These are phyloP conservation scores for Steinernema khuongi DNA, from an alignment of 1,140 invertebrate genomes.

Conservation along the genomic window DNA sequence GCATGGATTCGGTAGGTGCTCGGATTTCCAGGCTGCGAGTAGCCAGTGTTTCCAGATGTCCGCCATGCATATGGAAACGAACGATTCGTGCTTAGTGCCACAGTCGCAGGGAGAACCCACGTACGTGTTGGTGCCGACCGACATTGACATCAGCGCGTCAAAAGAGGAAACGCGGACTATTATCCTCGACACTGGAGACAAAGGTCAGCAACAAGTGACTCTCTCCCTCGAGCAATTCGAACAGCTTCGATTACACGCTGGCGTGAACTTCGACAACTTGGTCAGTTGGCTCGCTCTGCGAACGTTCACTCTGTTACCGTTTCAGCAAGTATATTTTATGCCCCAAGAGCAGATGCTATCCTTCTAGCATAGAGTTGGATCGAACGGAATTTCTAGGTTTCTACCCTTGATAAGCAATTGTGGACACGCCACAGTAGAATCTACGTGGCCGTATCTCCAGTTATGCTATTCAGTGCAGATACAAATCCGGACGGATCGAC, in stretches of 20 bases:
- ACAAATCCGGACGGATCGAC: too few species aligned
- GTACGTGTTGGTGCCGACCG: background rate
- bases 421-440: too few species aligned
- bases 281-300: background rate
- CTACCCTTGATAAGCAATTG: too few species aligned
- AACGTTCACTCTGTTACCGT: background rate
- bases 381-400: too few species aligned
- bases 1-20: background rate
- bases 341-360: constrained; percentile 6
- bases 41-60: background rate
- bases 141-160: constrained; percentile 16
- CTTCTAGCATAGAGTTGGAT: background rate
- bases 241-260: constrained; percentile 11
- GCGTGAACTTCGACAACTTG: constrained; percentile 18
- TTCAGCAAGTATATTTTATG: constrained; percentile 8
- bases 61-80: background rate
- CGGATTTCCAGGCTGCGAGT: background rate
- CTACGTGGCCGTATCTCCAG: too few species aligned
- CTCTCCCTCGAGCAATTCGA: constrained; percentile 19
- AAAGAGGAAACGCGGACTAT: constrained; percentile 11
- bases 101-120: background rate
- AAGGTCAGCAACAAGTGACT: constrained; percentile 19
- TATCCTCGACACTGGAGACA: constrained; percentile 17
- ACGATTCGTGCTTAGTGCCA: background rate
- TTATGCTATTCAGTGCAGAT: too few species aligned